Base-by-base conservation (phyloP, 1,140 invertebrate genomes). In the Heterodera schachtii region DNA sequence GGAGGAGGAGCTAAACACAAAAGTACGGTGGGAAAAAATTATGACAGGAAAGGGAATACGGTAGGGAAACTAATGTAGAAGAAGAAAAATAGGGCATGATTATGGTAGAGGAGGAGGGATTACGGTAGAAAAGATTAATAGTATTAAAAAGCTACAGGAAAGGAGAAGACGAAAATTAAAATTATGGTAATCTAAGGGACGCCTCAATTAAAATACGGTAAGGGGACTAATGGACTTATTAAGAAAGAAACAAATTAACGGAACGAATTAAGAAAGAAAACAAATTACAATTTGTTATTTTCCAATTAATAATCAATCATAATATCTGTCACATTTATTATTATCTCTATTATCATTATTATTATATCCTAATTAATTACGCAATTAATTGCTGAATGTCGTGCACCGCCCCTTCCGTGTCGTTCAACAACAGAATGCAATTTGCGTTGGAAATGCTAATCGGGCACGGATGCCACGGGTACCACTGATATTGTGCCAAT, bases 401-500 rank as follows among this genome's bases (percentile, higher is more conserved):
- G 44, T 21, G 69, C 69, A 71, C 69, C 16, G 16, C 57, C 3
- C 19, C 69, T 43, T 73, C 69, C 4, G 60, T 79, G 78, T 31
- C 11, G 46, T 67, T 81, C 31, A 81, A 13, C 71, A 77, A 49
- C 41, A 19, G 4, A n/a, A 52, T 19, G 69, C 80, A 81, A 13
- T 74, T 75, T 79, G 44, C 60, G 47, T 66, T 49, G n/a, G 80
- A 81, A 41, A 81, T 67, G 16, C 80, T 81, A 2, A 79, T 19
- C 0, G 80, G 80, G 19, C 80, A 81, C 67, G 43, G 57, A 16
- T 81, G 73, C 31, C 49, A 81, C 80, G 43, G 57, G 8, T 81
- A 81, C 31, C 49, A 81, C 80, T 81, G 31, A 81, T 7, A 57
- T 52, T 52, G 5, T 52, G n/a, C n/a, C n/a, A n/a, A n/a, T n/a